These are phyloP conservation scores for Dicycla oo DNA, from an alignment of 2,888 invertebrate genomes.

Conservation along the genomic window DNA sequence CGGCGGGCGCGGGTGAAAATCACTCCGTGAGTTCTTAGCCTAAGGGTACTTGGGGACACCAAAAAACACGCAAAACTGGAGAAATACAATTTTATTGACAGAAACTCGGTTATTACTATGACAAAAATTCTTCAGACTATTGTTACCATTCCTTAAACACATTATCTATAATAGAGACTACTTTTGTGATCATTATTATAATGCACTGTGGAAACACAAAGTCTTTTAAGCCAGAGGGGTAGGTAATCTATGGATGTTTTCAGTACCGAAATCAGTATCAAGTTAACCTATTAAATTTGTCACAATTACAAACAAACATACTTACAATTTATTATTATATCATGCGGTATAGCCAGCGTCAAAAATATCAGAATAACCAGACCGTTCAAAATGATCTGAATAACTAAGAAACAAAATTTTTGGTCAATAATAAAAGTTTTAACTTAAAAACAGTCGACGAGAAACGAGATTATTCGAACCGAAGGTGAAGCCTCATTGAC, in stretches of 20 bases:
- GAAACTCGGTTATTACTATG: conserved; percentile 35
- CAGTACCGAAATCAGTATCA: neutral
- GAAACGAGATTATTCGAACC: too few relatives aligned
- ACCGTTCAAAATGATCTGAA: neutral
- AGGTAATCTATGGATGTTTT: neutral
- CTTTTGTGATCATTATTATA: conserved; percentile 12
- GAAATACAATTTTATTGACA: conserved; percentile 63
- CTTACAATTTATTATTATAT: neutral
- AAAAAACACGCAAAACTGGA: conserved; percentile 33
- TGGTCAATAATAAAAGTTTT: neutral
- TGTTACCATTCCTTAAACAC: neutral
- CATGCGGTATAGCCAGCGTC: neutral
- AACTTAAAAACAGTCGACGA: neutral
- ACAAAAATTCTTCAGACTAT: conserved; percentile 13
- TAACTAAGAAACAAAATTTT: neutral
- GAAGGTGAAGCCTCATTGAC: too few relatives aligned
- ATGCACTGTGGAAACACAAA: neutral
- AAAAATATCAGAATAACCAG: neutral
- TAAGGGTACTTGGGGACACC: neutral
- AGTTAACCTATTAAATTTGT: neutral
- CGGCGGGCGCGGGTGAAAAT: too few relatives aligned
- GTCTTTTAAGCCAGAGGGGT: neutral
- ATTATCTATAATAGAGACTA: neutral
- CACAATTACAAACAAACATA: neutral
- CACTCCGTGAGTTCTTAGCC: too few relatives aligned